Conservation (phyloP, 2,113 vertebrate genomes). For the Lasiurus cinereus region DNA sequence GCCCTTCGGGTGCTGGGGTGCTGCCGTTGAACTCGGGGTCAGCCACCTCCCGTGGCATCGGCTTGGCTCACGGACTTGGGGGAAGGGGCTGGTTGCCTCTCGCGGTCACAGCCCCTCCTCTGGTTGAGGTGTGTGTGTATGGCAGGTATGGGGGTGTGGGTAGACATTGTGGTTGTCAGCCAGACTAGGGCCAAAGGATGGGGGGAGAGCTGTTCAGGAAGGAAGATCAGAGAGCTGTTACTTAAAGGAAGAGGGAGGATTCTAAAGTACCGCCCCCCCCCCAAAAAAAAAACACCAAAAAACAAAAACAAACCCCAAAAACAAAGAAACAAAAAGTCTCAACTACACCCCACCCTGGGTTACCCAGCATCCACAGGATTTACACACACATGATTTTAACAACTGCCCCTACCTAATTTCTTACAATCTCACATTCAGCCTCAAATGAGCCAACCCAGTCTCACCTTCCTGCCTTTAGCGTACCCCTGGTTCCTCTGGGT, state of each 20-base stretch:
- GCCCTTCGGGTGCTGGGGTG: too few relatives aligned
- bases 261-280: neutral
- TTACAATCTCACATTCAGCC: neutral
- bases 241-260: neutral
- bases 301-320: too few relatives aligned
- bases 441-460: neutral
- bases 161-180: neutral
- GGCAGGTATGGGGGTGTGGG: neutral
- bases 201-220: neutral
- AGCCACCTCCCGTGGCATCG: neutral
- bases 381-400: neutral
- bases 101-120: neutral
- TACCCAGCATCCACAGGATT: neutral
- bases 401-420: neutral
- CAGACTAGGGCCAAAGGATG: neutral
- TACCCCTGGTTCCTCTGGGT: neutral
- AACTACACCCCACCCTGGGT: neutral
- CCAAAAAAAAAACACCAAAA: too few relatives aligned
- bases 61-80: neutral
- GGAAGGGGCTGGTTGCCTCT: neutral
- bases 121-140: neutral
- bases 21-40: neutral
- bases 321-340: too few relatives aligned
- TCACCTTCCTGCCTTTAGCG: neutral
- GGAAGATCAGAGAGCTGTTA: neutral